A percentile compares a stretch with the other conserved stretches of the same genome.
These are phyloP conservation scores for Corythaixoides concolor DNA, from an alignment of 2,113 vertebrate genomes.

Conservation along the genomic window DNA sequence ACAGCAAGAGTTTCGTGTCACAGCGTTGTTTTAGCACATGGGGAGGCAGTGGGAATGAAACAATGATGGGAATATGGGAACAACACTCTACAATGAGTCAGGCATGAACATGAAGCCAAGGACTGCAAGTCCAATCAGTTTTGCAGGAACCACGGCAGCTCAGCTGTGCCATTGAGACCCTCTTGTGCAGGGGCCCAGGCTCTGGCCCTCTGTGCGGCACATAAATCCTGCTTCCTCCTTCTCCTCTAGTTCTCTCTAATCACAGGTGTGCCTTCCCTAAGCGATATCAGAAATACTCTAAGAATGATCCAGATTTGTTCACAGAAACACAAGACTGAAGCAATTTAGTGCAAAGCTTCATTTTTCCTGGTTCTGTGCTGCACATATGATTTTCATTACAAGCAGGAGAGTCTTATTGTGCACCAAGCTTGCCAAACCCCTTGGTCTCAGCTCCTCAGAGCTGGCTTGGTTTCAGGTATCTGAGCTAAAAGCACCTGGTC, in stretches of 20 bases:
- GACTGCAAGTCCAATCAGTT: not conserved
- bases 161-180: not conserved
- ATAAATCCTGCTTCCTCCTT: not conserved
- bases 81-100: not conserved
- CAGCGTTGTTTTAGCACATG: not conserved
- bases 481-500: not conserved
- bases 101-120: not conserved
- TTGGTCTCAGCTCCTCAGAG: not conserved
- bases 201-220: not conserved
- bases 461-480: not conserved
- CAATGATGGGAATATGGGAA: not conserved
- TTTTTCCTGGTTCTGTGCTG: not conserved
- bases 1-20: not conserved
- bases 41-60: not conserved
- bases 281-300: not conserved
- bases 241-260: not conserved
- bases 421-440: not conserved
- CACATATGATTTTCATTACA: not conserved
- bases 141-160: not conserved
- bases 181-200: not conserved
- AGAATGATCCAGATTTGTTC: not conserved
- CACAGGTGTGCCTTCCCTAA: conserved; percentile 11
- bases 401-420: not conserved
- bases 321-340: conserved; percentile 4
- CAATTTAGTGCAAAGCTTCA: not conserved